phyloP scores from a whole-genome alignment of 2,888 invertebrate genomes.

The Azorinus chamasolen region DNA sequence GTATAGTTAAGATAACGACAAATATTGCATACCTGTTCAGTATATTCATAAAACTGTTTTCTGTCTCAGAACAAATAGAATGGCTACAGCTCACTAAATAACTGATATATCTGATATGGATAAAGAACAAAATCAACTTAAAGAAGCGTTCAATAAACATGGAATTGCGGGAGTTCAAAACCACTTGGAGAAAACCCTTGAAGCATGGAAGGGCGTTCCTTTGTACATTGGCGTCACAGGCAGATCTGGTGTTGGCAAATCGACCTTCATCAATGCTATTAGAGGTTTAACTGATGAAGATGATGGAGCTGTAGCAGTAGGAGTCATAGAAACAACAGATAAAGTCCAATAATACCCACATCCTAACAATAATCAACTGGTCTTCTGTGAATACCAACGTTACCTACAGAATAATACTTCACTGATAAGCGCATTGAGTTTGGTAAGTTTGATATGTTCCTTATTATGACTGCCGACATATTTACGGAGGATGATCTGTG shows the following conservation, averaged over 20 bases:
- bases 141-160: too few relatives aligned
- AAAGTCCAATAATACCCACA: conserved; percentile 21
- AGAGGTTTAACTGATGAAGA: conserved; percentile 17
- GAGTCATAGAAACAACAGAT: conserved; percentile 35
- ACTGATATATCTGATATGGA: too few relatives aligned
- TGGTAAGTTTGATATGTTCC: conserved; percentile 15
- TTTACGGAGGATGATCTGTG: conserved; percentile 38
- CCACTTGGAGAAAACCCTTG: too few relatives aligned
- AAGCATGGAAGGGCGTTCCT: conserved; percentile 15
- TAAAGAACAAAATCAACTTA: too few relatives aligned
- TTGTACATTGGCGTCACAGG: conserved; percentile 32
- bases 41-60: too few relatives aligned
- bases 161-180: too few relatives aligned
- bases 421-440: conserved; percentile 2
- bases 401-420: conserved; percentile 19
- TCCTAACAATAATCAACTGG: conserved; percentile 30
- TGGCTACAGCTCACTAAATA: too few relatives aligned
- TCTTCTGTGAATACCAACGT: conserved; percentile 35
- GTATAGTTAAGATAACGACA: too few relatives aligned
- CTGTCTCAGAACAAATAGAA: too few relatives aligned
- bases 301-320: conserved; percentile 31
- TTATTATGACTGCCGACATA: conserved; percentile 11
- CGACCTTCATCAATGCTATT: conserved; percentile 40
- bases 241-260: conserved; percentile 37
- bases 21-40: too few relatives aligned